Conservation (phyloP, 1,140 invertebrate genomes). For the Carposina sasakii region DNA sequence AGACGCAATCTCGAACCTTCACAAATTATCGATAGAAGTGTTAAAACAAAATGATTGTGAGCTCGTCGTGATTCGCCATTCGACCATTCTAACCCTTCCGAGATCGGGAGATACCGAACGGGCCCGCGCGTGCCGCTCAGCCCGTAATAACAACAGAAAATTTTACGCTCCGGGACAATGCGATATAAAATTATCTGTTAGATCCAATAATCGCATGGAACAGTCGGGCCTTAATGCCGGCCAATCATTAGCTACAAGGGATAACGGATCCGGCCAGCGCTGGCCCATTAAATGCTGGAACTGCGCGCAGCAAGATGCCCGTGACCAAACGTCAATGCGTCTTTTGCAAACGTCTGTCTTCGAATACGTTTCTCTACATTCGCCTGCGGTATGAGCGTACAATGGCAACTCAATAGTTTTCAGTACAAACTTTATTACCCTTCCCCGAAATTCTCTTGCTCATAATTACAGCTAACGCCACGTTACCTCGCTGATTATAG, state of each 20-base stretch:
- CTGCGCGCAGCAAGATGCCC: constrained; percentile 43
- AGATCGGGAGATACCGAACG: constrained; percentile 33
- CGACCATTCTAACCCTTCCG: constrained; percentile 26
- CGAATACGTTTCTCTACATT: no score
- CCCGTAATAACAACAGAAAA: constrained; percentile 64
- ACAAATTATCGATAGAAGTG: no score
- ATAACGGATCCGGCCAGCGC: constrained; percentile 61
- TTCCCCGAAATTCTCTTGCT: constrained; percentile 34
- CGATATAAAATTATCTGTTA: constrained; percentile 72
- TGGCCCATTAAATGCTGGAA: constrained; percentile 51
- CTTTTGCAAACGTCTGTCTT: no score
- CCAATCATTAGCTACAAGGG: constrained; percentile 70
- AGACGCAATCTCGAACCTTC: no score
- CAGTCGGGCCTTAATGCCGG: constrained; percentile 65
- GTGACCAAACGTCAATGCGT: constrained; percentile 70
- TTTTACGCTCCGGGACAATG: constrained; percentile 70
- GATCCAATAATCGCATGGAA: constrained; percentile 70
- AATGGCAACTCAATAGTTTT: constrained; percentile 31
- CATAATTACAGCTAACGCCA: no score
- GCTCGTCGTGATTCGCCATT: constrained; percentile 29
- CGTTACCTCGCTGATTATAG: constrained; percentile 24
- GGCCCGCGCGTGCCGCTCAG: constrained; percentile 32
- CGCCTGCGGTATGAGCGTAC: no score
- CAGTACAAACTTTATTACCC: constrained; percentile 36
- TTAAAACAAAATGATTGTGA: no score